Conservation (phyloP, 92 coral and sea anemone species). For the Epizoanthus stellaris region DNA sequence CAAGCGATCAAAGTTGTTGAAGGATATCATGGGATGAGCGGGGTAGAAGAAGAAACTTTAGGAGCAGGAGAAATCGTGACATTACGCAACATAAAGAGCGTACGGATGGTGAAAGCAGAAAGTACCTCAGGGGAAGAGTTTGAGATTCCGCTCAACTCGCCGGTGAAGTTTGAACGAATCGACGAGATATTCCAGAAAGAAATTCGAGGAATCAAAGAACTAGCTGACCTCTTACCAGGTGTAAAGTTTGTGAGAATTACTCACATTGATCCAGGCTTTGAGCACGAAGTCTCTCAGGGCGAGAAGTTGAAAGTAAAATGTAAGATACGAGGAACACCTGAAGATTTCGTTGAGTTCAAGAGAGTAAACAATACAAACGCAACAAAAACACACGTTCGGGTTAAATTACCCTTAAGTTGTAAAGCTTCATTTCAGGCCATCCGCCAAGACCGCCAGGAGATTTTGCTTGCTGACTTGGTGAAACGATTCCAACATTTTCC, state of each 20-base stretch:
- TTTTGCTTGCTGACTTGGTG: conserved; percentile 11
- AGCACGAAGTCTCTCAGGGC: conserved; percentile 6
- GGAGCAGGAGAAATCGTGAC: conserved; percentile 36
- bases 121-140: conserved; percentile 26
- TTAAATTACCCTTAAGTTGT: conserved; percentile 25
- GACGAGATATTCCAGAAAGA: conserved; percentile 4
- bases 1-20: conserved; percentile 29
- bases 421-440: conserved; percentile 6
- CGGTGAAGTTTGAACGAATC: conserved; percentile 14
- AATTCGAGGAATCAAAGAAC: not conserved
- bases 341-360: conserved; percentile 12
- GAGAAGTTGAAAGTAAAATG: conserved; percentile 21
- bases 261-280: not conserved
- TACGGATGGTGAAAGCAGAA: conserved; percentile 17
- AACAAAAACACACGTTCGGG: not conserved
- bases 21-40: conserved; percentile 31
- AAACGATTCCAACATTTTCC: conserved; percentile 16
- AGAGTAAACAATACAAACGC: not conserved
- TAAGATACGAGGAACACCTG: not conserved
- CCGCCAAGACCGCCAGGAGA: conserved; percentile 1
- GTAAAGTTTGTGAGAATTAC: conserved; percentile 19
- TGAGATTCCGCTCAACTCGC: conserved; percentile 24
- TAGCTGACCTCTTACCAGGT: not conserved
- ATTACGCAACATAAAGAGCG: not conserved
- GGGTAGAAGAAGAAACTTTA: conserved; percentile 19